Percentiles rank a stretch among this genome's conserved stretches.
Evolutionary conservation across 2,888 invertebrate species (phyloP).

Genomic region (Scaptomyza flava): DNA sequence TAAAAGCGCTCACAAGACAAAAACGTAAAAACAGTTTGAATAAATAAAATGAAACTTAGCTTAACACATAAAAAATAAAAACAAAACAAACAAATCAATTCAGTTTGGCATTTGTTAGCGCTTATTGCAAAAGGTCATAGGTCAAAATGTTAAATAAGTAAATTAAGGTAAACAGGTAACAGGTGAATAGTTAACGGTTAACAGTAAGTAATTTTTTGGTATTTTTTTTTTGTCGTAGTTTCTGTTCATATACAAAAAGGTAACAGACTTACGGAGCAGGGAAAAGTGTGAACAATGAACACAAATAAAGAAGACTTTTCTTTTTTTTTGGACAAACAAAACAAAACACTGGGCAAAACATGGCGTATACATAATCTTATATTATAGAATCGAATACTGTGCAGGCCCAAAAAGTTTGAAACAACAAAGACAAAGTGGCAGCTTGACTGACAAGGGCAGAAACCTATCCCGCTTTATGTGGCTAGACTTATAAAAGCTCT

Average conservation of each 20-base stretch:
- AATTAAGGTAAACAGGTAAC: slow-evolving; percentile 51
- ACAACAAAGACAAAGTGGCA: slow-evolving; percentile 29
- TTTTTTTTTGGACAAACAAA: slow-evolving; percentile 39
- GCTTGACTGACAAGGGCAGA: neutral
- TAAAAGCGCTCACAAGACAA: slow-evolving; percentile 73
- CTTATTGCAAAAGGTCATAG: slow-evolving; percentile 42
- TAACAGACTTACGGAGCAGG: slow-evolving; percentile 73
- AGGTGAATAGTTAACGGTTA: slow-evolving; percentile 69
- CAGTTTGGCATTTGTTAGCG: slow-evolving; percentile 50
- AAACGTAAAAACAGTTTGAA: slow-evolving; percentile 44
- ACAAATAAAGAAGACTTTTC: slow-evolving; percentile 81
- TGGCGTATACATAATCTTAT: slow-evolving; percentile 64
- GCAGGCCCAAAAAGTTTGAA: slow-evolving; percentile 26
- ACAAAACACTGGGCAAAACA: slow-evolving; percentile 62
- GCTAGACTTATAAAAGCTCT: neutral
- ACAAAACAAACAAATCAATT: slow-evolving; percentile 46
- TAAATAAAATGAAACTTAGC: slow-evolving; percentile 59
- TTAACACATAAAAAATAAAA: slow-evolving; percentile 43
- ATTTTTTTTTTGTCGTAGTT: slow-evolving; percentile 17
- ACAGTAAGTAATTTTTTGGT: slow-evolving; percentile 51
- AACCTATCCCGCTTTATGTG: neutral
- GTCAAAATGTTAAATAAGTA: slow-evolving; percentile 49
- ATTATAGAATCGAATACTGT: slow-evolving; percentile 51
- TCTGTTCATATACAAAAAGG: slow-evolving; percentile 22
- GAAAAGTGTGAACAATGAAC: slow-evolving; percentile 80